phyloP scores from a whole-genome alignment of 1,140 invertebrate species.

The Lepidurus arcticus region DNA sequence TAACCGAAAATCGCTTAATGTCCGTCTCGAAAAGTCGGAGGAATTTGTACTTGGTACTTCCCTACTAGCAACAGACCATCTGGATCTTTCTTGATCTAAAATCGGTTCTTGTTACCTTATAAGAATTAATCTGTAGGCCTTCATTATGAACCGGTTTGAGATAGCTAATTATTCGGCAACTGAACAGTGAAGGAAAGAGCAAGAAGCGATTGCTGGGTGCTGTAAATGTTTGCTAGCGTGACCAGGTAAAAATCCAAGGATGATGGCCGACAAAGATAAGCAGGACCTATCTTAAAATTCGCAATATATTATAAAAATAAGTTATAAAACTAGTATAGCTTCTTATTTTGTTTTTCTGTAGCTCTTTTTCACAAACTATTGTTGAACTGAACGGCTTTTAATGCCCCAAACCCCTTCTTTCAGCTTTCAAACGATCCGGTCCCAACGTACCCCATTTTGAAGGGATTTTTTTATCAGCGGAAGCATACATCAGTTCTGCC shows the following conservation, averaged over 20 bases:
- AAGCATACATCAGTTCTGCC: not conserved
- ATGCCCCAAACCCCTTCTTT: not conserved
- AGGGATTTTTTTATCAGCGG: not conserved
- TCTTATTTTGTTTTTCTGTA: no score
- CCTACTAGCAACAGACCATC: no score
- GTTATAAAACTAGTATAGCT: no score
- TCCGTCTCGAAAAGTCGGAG: no score
- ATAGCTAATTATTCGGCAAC: slow-evolving; percentile 18
- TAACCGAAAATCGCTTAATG: no score
- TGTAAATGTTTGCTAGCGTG: not conserved
- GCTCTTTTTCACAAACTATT: no score
- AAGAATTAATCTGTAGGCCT: not conserved
- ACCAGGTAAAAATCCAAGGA: not conserved
- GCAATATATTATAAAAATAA: not conserved
- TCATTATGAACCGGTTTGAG: slow-evolving; percentile 3
- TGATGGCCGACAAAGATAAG: not conserved
- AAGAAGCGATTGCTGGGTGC: not conserved
- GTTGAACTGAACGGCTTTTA: not conserved
- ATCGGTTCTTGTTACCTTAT: not conserved
- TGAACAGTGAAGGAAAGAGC: not conserved
- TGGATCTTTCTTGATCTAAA: not conserved
- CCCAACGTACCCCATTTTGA: not conserved
- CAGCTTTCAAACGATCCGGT: not conserved
- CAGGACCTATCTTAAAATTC: not conserved
- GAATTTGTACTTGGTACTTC: no score